phyloP scores from a whole-genome alignment of 64 coral and sea anemone genomes.

The Montipora cactus region DNA sequence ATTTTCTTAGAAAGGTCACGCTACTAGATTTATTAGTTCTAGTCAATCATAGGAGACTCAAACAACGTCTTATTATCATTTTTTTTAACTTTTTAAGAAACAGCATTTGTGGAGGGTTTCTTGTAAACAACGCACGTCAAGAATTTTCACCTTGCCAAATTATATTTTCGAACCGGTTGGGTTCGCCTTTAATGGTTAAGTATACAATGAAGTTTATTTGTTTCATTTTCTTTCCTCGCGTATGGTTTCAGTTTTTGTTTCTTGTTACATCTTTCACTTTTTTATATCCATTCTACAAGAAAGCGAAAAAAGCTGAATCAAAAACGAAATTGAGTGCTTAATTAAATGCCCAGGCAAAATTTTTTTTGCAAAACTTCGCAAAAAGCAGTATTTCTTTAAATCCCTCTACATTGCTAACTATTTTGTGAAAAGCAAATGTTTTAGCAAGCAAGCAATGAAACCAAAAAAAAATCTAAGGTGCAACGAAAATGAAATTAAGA shows the following conservation, averaged over 20 bases:
- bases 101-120: too few relatives aligned
- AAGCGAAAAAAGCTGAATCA: not conserved
- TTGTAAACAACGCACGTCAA: too few relatives aligned
- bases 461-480: not conserved
- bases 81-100: not conserved
- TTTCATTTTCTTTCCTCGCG: constrained; percentile 26
- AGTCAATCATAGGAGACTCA: not conserved
- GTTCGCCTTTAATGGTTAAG: too few relatives aligned
- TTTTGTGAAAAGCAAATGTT: too few relatives aligned
- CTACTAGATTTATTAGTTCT: too few relatives aligned
- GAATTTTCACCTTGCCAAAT: too few relatives aligned
- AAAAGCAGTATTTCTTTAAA: too few relatives aligned
- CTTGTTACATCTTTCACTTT: constrained; percentile 40
- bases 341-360: not conserved
- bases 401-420: too few relatives aligned
- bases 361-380: too few relatives aligned
- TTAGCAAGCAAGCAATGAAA: too few relatives aligned
- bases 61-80: not conserved
- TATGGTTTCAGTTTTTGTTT: constrained; percentile 12
- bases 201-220: not conserved
- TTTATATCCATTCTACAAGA: constrained; percentile 6
- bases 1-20: too few relatives aligned
- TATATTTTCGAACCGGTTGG: too few relatives aligned
- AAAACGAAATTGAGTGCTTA: not conserved
- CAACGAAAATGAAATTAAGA: not conserved